Percentiles rank a stretch among this genome's conserved stretches.
These are phyloP conservation scores for Heliopora coerulea DNA, from an alignment of 92 coral and sea anemone genomes.

Conservation along the genomic window DNA sequence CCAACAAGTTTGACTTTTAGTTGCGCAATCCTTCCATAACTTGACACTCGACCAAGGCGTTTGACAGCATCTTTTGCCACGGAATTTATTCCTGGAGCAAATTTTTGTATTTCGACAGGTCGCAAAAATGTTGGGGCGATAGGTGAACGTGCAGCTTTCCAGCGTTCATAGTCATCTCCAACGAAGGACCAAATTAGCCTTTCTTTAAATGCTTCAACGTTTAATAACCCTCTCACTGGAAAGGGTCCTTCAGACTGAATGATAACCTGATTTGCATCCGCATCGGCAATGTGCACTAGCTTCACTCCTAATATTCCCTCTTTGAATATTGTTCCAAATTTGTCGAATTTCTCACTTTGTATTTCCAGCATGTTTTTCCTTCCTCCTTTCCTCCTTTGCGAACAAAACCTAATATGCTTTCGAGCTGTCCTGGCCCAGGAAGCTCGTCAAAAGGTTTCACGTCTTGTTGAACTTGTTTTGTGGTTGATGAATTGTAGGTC, in stretches of 20 bases:
- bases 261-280: constrained; percentile 7
- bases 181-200: neutral
- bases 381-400: constrained; percentile 22
- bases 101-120: constrained; percentile 3
- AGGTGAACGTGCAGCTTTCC: constrained; percentile 8
- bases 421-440: constrained; percentile 52
- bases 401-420: neutral
- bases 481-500: no score
- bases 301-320: constrained; percentile 10
- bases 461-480: neutral
- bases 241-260: neutral
- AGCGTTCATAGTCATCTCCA: neutral
- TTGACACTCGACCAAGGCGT: neutral
- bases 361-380: constrained; percentile 10
- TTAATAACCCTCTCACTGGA: neutral
- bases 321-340: constrained; percentile 53
- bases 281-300: constrained; percentile 40
- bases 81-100: neutral
- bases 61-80: constrained; percentile 1
- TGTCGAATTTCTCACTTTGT: constrained; percentile 32
- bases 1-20: neutral
- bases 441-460: constrained; percentile 45
- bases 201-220: no score
- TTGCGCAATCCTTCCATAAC: neutral
- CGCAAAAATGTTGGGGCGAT: constrained; percentile 10